These are phyloP conservation scores for Tenebrio molitor DNA, from an alignment of 1,140 invertebrate species.

Conservation along the genomic window DNA sequence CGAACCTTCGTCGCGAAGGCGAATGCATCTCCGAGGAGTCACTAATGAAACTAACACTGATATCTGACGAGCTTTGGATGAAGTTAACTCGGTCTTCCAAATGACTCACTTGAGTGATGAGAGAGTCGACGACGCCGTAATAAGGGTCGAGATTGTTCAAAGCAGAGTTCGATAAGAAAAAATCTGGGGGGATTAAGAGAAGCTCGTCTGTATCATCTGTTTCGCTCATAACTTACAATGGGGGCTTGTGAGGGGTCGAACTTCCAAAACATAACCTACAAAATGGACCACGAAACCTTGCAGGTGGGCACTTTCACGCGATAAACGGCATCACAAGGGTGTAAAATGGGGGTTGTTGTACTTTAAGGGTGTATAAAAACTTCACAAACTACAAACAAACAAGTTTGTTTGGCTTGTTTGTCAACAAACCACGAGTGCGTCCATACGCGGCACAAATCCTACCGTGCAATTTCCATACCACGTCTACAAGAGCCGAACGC, in stretches of 20 bases:
- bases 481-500: too few species aligned
- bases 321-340: not conserved
- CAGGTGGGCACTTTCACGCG: not conserved
- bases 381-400: not conserved
- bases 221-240: conserved; percentile 77
- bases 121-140: conserved; percentile 71
- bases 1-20: conserved; percentile 52
- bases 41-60: conserved; percentile 48
- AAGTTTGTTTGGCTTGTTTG: conserved; percentile 3
- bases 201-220: conserved; percentile 86
- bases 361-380: not conserved
- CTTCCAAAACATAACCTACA: conserved; percentile 15
- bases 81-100: conserved; percentile 71
- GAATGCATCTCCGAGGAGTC: conserved; percentile 51
- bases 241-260: not conserved
- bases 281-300: not conserved
- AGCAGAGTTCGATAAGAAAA: conserved; percentile 73
- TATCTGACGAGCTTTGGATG: conserved; percentile 65
- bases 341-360: not conserved
- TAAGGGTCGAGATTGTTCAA: conserved; percentile 67
- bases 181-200: conserved; percentile 81
- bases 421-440: not conserved
- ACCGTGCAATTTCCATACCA: not conserved
- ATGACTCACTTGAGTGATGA: conserved; percentile 74
- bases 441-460: not conserved